Percentiles rank a stretch among this genome's conserved stretches.
Evolutionary conservation across 2,113 vertebrate species (phyloP).

Genomic region (Brachyistius frenatus): DNA sequence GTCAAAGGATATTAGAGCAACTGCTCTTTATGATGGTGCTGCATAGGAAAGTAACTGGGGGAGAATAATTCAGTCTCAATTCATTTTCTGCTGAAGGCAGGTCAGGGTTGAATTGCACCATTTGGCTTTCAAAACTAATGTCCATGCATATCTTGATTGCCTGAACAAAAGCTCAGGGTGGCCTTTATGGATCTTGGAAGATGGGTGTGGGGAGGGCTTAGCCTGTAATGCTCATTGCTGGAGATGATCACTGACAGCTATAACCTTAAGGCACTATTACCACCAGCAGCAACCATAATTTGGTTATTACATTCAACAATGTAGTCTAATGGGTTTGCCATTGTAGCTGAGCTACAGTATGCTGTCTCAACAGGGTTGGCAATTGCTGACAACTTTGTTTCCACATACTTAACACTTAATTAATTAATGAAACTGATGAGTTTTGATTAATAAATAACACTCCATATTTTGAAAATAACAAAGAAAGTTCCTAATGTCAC

Average conservation of each 20-base stretch:
- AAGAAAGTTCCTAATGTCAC: background rate
- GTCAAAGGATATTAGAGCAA: constrained; percentile 82
- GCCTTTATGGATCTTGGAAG: constrained; percentile 81
- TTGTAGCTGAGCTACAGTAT: constrained; percentile 51
- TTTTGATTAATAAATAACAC: constrained; percentile 14
- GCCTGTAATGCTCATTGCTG: constrained; percentile 80
- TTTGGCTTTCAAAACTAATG: constrained; percentile 84
- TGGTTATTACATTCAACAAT: constrained; percentile 80
- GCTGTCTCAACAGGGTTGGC: constrained; percentile 22
- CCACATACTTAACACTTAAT: constrained; percentile 1
- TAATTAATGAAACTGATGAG: constrained; percentile 20
- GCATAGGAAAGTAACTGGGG: constrained; percentile 76
- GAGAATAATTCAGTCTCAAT: constrained; percentile 81
- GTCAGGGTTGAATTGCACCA: constrained; percentile 84
- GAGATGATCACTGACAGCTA: constrained; percentile 85
- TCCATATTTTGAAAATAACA: background rate
- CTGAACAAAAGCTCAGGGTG: constrained; percentile 82
- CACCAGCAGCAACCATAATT: constrained; percentile 81
- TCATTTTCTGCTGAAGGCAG: constrained; percentile 81
- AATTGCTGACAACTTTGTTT: constrained; percentile 50
- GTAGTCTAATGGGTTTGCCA: constrained; percentile 73
- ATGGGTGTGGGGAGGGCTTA: constrained; percentile 63
- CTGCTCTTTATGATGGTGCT: constrained; percentile 70
- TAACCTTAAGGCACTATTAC: constrained; percentile 82
- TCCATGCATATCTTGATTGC: constrained; percentile 84